phyloP scores from a whole-genome alignment of 2,888 invertebrate species.

The Aelia acuminata region DNA sequence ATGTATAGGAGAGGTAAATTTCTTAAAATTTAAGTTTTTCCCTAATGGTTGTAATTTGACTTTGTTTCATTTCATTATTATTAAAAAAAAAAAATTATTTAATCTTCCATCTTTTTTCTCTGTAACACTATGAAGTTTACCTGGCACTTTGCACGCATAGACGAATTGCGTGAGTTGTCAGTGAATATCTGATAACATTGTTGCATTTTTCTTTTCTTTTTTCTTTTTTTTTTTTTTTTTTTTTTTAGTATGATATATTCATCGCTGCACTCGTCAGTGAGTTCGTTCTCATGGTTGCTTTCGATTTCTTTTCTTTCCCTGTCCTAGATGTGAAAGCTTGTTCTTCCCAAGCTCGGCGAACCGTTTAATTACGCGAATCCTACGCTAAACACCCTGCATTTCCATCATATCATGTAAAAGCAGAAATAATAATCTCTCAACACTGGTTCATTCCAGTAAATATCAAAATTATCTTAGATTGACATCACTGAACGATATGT shows the following conservation, averaged over 20 bases:
- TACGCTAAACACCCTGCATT: background rate
- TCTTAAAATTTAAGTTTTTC: no score
- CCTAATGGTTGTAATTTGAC: no score
- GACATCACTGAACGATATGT: no score
- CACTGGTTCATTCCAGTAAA: no score
- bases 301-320: background rate
- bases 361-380: background rate
- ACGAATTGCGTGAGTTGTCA: background rate
- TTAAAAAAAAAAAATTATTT: no score
- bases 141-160: background rate
- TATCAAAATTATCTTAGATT: no score
- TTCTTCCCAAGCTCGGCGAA: background rate
- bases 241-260: background rate
- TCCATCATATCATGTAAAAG: background rate
- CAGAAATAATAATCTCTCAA: background rate
- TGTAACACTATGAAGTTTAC: background rate
- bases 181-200: background rate
- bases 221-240: no score
- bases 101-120: background rate
- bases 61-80: no score
- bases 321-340: background rate
- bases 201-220: background rate
- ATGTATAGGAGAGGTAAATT: no score
- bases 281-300: background rate
- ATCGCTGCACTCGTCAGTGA: background rate